phyloP scores from a whole-genome alignment of 2,888 invertebrate species.

The Morpho deidamia region DNA sequence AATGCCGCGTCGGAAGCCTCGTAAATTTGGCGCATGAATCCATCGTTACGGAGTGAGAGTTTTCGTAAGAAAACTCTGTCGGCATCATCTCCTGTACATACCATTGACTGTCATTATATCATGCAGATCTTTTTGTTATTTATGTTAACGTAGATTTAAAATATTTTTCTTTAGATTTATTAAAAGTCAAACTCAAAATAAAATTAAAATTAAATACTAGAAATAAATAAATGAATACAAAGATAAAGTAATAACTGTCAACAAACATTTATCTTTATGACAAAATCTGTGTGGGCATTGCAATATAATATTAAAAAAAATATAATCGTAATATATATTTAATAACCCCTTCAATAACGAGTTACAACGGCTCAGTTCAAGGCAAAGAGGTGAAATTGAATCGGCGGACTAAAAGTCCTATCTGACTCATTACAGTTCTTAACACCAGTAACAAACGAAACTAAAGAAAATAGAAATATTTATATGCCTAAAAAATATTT shows the following conservation, averaged over 20 bases:
- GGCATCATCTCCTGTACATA: slow-evolving; percentile 76
- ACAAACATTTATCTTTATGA: too few relatives aligned
- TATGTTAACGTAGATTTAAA: not conserved
- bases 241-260: not conserved
- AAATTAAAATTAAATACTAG: too few relatives aligned
- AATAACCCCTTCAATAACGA: too few relatives aligned
- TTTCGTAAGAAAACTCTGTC: slow-evolving; percentile 82
- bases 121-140: not conserved
- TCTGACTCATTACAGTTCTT: too few relatives aligned
- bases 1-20: slow-evolving; percentile 83
- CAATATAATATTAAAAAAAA: too few relatives aligned
- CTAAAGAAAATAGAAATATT: too few relatives aligned
- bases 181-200: not conserved
- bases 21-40: slow-evolving; percentile 84
- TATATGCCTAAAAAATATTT: not conserved
- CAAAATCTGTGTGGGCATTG: too few relatives aligned
- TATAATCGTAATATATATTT: too few relatives aligned
- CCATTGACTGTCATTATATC: too few relatives aligned
- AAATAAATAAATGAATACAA: not conserved
- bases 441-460: not conserved
- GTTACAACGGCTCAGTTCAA: too few relatives aligned
- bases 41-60: slow-evolving; percentile 81
- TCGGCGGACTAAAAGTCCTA: too few relatives aligned
- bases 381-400: too few relatives aligned
- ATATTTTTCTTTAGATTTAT: not conserved